Conservation (phyloP, 1,140 invertebrate genomes). For the Harpegnathos saltator region DNA sequence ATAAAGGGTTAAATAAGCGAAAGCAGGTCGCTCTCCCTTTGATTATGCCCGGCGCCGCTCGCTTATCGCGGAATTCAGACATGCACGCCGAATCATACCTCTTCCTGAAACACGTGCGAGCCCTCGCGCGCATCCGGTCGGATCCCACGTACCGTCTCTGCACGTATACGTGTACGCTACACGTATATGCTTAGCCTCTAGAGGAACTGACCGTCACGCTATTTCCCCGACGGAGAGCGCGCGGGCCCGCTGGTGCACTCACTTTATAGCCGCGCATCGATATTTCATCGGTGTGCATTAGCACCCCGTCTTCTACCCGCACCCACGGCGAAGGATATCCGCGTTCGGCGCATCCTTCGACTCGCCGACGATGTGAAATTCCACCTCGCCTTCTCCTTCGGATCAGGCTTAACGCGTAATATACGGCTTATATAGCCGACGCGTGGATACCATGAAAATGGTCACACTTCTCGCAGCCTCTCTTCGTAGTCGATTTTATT, state of each 20-base stretch:
- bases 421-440: conserved; percentile 16
- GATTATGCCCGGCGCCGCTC: conserved; percentile 33
- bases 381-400: neutral
- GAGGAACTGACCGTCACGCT: conserved; percentile 36
- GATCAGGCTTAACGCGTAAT: conserved; percentile 14
- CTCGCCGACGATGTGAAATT: conserved; percentile 33
- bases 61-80: conserved; percentile 57
- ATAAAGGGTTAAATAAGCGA: conserved; percentile 26
- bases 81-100: conserved; percentile 54
- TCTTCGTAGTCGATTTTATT: neutral
- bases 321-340: conserved; percentile 10
- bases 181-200: conserved; percentile 19
- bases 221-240: conserved; percentile 38
- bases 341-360: conserved; percentile 27
- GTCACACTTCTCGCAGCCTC: neutral
- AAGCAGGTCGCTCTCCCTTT: conserved; percentile 32
- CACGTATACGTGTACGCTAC: conserved; percentile 19
- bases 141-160: conserved; percentile 31
- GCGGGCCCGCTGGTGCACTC: conserved; percentile 16
- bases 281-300: conserved; percentile 66
- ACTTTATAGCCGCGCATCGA: conserved; percentile 67
- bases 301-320: conserved; percentile 40
- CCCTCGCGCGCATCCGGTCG: conserved; percentile 29
- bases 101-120: conserved; percentile 25
- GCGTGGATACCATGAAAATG: conserved; percentile 11